Evolutionary conservation across 2,888 invertebrate species (phyloP).

Genomic region (Biston stratarius): DNA sequence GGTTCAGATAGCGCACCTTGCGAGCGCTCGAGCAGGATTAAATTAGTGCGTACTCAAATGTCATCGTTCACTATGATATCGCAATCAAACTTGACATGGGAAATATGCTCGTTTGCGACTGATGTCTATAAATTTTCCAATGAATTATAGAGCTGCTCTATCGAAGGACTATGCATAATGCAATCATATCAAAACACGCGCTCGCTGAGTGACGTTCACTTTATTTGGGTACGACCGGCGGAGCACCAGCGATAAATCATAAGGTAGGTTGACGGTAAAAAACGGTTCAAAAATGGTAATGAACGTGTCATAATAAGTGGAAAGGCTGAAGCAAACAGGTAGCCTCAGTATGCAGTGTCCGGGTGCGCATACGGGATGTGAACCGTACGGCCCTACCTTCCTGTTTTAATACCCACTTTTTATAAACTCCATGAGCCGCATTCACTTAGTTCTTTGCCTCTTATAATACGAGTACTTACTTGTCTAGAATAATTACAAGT

Average conservation of each 20-base stretch:
- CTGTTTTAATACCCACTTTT: slow-evolving; percentile 74
- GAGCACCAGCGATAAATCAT: slow-evolving; percentile 38
- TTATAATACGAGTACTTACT: slow-evolving; percentile 39
- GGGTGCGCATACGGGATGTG: slow-evolving; percentile 70
- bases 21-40: slow-evolving; percentile 67
- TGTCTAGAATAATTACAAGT: slow-evolving; percentile 51
- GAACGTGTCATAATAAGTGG: slow-evolving; percentile 68
- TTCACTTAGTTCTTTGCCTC: slow-evolving; percentile 53
- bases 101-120: slow-evolving; percentile 83
- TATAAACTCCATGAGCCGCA: slow-evolving; percentile 64
- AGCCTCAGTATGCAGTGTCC: slow-evolving; percentile 73
- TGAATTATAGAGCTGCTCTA: slow-evolving; percentile 74
- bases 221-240: slow-evolving; percentile 35
- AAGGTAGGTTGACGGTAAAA: slow-evolving; percentile 53
- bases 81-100: slow-evolving; percentile 84
- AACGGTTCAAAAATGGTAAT: slow-evolving; percentile 56
- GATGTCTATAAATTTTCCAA: slow-evolving; percentile 79
- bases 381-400: slow-evolving; percentile 72
- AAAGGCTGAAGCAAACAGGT: slow-evolving; percentile 69
- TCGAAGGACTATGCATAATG: slow-evolving; percentile 73
- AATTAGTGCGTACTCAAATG: slow-evolving; percentile 80
- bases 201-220: slow-evolving; percentile 47
- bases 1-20: slow-evolving; percentile 66
- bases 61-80: slow-evolving; percentile 82
- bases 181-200: slow-evolving; percentile 67